Base-by-base conservation (phyloP, 2,797 vertebrate genomes). In the Setipinna tenuifilis region DNA sequence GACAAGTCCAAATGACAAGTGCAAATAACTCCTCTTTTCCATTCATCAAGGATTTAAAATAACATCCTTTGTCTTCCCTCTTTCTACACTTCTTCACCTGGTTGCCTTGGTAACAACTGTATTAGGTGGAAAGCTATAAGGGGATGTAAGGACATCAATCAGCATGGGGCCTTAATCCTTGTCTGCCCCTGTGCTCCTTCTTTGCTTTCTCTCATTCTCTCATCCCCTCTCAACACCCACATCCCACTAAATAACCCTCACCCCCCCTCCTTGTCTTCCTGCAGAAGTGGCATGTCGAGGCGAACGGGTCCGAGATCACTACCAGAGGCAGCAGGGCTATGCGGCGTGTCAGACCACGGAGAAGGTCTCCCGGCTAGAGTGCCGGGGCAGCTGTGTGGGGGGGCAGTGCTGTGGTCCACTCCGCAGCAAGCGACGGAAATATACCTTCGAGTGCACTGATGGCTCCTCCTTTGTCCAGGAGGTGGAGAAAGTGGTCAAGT, bases 301-400 rank as follows among this genome's bases (percentile, higher is more conserved):
- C 88, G 98, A 99, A 96, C 97, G 98, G 94, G 88, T 99, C 96
- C 91, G 98, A 97, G 97, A 98, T 97, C 97, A 98, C 95, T 98
- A 97, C 96, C 98, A 98, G 95, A 98, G 97, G 94, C 98, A 99
- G 96, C 98, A 98, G 95, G 98, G 98, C 91, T 99, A 99, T 61
- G 96, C 98, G 87, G 98, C 98, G 90, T 99, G 98, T 95, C 98
- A 99, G 94, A 99, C 98, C 89, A 97, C 98, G 95, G 97, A 98
- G 96, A 99, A 99, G 96, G 96, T 99, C 92, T 98, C 98, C 82
- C 97, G 98, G 91, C 88, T 99, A 97, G 98, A 98, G 87, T 99
- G 98, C 90, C 93, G 93, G 85, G 98, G 98, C 44, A 96, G 96
- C 83, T 99, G 98, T 86, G 91, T 91, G 0, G 94, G 93, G 16